phyloP scores from a whole-genome alignment of 2,888 invertebrate genomes.

The Diplolepis rosae region DNA sequence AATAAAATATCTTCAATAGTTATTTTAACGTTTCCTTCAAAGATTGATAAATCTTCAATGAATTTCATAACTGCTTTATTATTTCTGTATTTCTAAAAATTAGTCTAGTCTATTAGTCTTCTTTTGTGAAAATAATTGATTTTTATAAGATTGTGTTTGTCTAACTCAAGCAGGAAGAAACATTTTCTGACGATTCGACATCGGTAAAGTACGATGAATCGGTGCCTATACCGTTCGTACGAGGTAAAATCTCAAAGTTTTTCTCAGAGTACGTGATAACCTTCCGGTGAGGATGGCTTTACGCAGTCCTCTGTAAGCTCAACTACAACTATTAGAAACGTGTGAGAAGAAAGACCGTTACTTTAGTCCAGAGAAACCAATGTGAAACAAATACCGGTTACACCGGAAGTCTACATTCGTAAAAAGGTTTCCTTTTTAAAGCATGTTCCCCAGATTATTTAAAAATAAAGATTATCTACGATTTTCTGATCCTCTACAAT shows the following conservation, averaged over 20 bases:
- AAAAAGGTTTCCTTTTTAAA: constrained; percentile 6
- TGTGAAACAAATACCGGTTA: constrained; percentile 8
- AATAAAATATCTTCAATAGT: no score
- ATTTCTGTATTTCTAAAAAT: background rate
- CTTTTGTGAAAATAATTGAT: background rate
- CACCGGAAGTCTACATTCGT: constrained; percentile 6
- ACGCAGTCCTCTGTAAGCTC: constrained; percentile 49
- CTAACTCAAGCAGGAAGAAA: background rate
- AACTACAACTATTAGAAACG: constrained; percentile 47
- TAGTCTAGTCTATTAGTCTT: background rate
- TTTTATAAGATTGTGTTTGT: no score
- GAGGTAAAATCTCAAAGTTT: constrained; percentile 43
- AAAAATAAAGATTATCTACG: background rate
- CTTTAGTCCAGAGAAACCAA: constrained; percentile 1
- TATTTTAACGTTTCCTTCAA: no score
- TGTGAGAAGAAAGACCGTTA: constrained; percentile 51
- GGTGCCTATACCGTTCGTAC: constrained; percentile 20
- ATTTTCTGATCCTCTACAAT: background rate
- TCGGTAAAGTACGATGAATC: background rate
- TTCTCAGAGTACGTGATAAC: constrained; percentile 53
- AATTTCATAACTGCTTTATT: no score
- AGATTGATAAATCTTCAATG: no score
- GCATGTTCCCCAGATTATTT: background rate
- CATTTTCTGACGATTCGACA: background rate
- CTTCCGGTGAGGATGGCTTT: constrained; percentile 49